A percentile compares a stretch with the other conserved stretches of the same genome.
phyloP scores from a whole-genome alignment of 2,113 vertebrate genomes.

The Dasypus novemcinctus region DNA sequence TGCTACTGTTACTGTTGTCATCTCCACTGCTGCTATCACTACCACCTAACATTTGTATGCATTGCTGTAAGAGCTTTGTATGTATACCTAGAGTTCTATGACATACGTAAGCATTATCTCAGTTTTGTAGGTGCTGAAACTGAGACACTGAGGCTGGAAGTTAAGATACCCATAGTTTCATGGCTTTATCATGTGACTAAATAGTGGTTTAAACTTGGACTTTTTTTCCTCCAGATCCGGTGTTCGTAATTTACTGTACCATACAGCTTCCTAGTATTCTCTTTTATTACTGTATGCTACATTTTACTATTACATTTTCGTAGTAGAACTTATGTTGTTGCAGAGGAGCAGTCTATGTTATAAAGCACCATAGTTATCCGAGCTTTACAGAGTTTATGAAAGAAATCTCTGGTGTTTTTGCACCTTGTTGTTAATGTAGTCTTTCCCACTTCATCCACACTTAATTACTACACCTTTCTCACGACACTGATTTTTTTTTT shows the following conservation, averaged over 20 bases:
- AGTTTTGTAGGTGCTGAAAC: conserved; percentile 24
- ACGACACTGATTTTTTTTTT: background rate
- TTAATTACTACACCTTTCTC: conserved; percentile 16
- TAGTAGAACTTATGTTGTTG: background rate
- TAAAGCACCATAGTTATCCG: background rate
- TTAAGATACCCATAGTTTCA: background rate
- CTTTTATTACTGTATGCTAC: background rate
- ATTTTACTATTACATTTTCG: background rate
- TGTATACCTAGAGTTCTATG: background rate
- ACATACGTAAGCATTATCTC: conserved; percentile 23
- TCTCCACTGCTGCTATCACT: background rate
- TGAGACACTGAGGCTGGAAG: background rate
- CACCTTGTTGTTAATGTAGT: background rate
- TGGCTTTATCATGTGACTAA: background rate
- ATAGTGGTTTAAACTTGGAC: conserved; percentile 14
- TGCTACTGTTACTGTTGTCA: background rate
- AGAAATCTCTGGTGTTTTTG: background rate
- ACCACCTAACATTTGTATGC: background rate
- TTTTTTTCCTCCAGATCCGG: background rate
- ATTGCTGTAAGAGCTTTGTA: background rate
- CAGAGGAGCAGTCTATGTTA: conserved; percentile 4
- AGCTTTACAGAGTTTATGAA: conserved; percentile 26
- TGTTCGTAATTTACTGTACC: background rate
- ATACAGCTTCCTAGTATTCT: background rate
- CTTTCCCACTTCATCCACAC: background rate